These are phyloP conservation scores for Chalcosyrphus nemorum DNA, from an alignment of 2,888 invertebrate species.

Conservation along the genomic window DNA sequence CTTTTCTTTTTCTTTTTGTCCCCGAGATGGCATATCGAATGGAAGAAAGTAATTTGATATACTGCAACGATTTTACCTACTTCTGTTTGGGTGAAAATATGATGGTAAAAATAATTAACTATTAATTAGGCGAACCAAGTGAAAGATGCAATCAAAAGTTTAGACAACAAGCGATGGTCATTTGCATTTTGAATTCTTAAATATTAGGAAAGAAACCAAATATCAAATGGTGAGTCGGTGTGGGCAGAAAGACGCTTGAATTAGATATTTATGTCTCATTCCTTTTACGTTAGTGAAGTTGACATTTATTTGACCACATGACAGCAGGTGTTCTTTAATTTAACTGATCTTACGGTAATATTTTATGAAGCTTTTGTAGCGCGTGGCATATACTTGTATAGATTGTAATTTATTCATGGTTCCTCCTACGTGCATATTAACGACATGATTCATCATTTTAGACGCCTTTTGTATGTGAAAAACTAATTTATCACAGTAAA, in stretches of 20 bases:
- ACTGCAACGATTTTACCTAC: neutral
- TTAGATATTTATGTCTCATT: neutral
- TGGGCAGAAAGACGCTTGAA: neutral
- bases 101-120: slow-evolving; percentile 24
- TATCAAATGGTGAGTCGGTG: neutral
- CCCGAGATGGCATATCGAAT: slow-evolving; percentile 2
- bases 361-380: neutral
- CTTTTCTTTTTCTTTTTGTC: neutral
- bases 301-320: neutral
- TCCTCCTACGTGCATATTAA: too few species aligned
- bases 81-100: slow-evolving; percentile 2
- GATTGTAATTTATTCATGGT: too few species aligned
- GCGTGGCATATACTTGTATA: neutral
- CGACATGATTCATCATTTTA: too few species aligned
- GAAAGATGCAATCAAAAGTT: slow-evolving; percentile 12
- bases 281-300: neutral
- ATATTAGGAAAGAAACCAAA: too few species aligned
- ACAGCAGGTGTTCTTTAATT: neutral
- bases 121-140: slow-evolving; percentile 30
- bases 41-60: slow-evolving; percentile 17
- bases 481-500: too few species aligned
- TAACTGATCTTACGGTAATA: neutral
- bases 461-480: too few species aligned
- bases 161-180: neutral
- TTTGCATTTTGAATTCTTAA: too few species aligned